Evolutionary conservation across 2,113 vertebrate genomes (phyloP).

Genomic region (Tetrao urogallus): DNA sequence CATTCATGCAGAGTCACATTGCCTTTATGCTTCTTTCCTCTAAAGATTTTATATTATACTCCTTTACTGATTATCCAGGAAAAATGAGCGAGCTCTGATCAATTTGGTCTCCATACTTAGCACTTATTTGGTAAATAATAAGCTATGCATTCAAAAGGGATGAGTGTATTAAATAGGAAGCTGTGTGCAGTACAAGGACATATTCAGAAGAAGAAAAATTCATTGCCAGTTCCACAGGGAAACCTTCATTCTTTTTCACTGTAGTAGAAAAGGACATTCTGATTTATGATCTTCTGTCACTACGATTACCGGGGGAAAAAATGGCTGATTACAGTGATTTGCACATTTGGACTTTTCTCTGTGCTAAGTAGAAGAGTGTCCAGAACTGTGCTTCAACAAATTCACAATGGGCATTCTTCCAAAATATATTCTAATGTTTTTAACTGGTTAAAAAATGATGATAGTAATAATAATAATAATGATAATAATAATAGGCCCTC

Average conservation of each 20-base stretch:
- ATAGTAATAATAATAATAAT: neutral
- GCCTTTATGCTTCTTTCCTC: neutral
- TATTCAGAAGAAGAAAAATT: neutral
- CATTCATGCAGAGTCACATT: neutral
- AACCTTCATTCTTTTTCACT: neutral
- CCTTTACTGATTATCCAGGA: neutral
- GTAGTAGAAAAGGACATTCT: neutral
- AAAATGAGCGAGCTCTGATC: neutral
- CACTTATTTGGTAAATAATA: neutral
- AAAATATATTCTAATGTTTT: neutral
- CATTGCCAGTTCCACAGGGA: neutral
- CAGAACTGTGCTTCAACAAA: neutral
- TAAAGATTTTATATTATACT: neutral
- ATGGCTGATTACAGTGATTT: neutral
- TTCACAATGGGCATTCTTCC: neutral
- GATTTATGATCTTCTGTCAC: neutral
- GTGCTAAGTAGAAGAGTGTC: neutral
- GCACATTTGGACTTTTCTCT: neutral
- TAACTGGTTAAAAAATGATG: neutral
- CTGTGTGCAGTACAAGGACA: neutral
- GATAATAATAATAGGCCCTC: neutral
- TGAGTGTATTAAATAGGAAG: neutral
- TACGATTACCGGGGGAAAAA: neutral
- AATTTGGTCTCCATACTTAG: neutral
- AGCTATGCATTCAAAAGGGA: neutral